A percentile compares a stretch with the other conserved stretches of the same genome.
phyloP scores from a whole-genome alignment of 1,140 invertebrate genomes.

The Procambarus virginalis region DNA sequence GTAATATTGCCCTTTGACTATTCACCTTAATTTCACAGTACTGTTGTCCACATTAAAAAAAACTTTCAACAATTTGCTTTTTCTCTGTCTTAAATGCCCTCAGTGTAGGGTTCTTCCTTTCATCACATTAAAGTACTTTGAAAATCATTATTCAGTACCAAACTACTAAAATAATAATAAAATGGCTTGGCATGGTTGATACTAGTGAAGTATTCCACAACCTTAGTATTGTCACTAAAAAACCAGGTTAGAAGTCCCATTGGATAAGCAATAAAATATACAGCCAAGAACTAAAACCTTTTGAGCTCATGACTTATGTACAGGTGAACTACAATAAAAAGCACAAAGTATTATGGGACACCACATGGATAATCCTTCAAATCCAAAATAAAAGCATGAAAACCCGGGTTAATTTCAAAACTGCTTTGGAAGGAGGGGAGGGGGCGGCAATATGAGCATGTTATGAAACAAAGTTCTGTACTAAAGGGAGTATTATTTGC shows the following conservation, averaged over 20 bases:
- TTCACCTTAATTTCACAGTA: too few species aligned
- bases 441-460: background rate
- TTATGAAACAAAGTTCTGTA: slow-evolving; percentile 8
- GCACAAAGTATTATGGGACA: background rate
- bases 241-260: background rate
- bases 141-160: too few species aligned
- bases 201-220: background rate
- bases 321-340: slow-evolving; percentile 12
- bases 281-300: slow-evolving; percentile 25
- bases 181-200: background rate
- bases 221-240: background rate
- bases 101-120: too few species aligned
- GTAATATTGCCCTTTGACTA: too few species aligned
- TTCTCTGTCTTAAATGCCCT: too few species aligned
- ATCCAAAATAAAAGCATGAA: slow-evolving; percentile 21
- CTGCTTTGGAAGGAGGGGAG: background rate
- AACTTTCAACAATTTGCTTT: too few species aligned
- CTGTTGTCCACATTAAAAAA: too few species aligned
- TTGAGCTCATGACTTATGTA: slow-evolving; percentile 9
- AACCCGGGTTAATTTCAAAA: slow-evolving; percentile 53
- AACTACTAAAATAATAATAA: background rate
- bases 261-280: slow-evolving; percentile 41
- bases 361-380: background rate
- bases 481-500: background rate
- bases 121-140: too few species aligned